Evolutionary conservation across 2,797 vertebrate species (phyloP).

Genomic region (Gorsachius magnificus): DNA sequence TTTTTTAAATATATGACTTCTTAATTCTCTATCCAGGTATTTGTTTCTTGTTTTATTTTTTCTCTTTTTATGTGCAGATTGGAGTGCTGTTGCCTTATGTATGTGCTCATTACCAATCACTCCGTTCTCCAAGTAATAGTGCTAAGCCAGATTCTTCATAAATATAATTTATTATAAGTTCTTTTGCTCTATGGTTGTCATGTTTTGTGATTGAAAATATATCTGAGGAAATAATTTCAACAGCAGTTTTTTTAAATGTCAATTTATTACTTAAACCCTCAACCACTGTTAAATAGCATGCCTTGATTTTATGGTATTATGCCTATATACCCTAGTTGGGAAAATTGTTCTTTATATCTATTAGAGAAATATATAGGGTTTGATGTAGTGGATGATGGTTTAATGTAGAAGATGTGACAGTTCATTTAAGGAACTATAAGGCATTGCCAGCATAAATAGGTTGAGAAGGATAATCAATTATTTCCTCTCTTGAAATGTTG

Average conservation of each 20-base stretch:
- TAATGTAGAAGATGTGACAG: constrained; percentile 29
- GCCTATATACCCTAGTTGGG: background rate
- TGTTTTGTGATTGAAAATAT: constrained; percentile 31
- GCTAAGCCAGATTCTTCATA: background rate
- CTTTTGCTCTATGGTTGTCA: background rate
- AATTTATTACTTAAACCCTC: constrained; percentile 19
- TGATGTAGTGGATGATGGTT: constrained; percentile 21
- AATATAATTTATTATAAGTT: constrained; percentile 20
- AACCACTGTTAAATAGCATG: background rate
- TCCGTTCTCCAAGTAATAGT: background rate
- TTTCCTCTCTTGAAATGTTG: background rate
- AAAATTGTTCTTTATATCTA: constrained; percentile 5
- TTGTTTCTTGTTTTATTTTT: constrained; percentile 4
- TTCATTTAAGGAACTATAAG: constrained; percentile 9
- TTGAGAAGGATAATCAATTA: constrained; percentile 25
- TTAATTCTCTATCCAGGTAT: background rate
- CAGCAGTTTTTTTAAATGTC: background rate
- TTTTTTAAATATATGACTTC: background rate
- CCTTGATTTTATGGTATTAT: constrained; percentile 23
- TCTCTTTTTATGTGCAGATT: background rate
- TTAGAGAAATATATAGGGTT: background rate
- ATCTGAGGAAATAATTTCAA: constrained; percentile 29
- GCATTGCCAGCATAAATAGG: background rate
- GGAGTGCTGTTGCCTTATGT: background rate
- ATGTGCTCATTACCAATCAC: background rate